Evolutionary conservation across 2,888 invertebrate genomes (phyloP).

Genomic region (Lycophotia porphyrea): DNA sequence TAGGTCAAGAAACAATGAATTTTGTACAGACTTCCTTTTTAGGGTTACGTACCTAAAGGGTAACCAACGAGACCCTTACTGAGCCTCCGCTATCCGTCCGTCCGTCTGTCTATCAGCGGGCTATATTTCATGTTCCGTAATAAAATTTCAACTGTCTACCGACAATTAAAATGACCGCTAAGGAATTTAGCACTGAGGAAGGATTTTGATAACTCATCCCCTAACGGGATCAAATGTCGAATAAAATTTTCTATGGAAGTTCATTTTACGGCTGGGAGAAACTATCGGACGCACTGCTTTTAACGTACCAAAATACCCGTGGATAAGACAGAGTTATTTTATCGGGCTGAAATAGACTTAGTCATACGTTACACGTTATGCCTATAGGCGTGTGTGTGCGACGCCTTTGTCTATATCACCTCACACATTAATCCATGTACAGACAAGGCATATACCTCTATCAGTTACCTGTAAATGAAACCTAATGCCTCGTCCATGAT

Average conservation of each 20-base stretch:
- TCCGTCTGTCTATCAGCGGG: too few species aligned
- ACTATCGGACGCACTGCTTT: not conserved
- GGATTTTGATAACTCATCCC: not conserved
- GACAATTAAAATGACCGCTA: too few species aligned
- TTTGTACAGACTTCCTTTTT: not conserved
- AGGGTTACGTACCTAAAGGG: too few species aligned
- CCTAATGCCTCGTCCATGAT: constrained; percentile 68
- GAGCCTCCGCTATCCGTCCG: too few species aligned
- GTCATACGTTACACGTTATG: not conserved
- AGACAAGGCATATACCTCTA: constrained; percentile 45
- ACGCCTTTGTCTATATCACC: constrained; percentile 6
- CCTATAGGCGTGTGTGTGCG: too few species aligned
- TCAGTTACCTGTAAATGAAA: constrained; percentile 62
- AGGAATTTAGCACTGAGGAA: not conserved
- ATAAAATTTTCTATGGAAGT: too few species aligned
- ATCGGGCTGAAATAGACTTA: not conserved
- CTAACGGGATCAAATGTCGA: not conserved
- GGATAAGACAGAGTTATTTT: not conserved
- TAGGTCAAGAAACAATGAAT: not conserved
- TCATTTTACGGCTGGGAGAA: not conserved
- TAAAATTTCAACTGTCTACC: too few species aligned
- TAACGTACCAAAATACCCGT: not conserved
- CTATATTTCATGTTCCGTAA: too few species aligned
- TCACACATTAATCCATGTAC: constrained; percentile 37
- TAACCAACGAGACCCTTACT: too few species aligned